Base-by-base conservation (phyloP, 2,113 vertebrate species). In the Dipodomys ordii region DNA sequence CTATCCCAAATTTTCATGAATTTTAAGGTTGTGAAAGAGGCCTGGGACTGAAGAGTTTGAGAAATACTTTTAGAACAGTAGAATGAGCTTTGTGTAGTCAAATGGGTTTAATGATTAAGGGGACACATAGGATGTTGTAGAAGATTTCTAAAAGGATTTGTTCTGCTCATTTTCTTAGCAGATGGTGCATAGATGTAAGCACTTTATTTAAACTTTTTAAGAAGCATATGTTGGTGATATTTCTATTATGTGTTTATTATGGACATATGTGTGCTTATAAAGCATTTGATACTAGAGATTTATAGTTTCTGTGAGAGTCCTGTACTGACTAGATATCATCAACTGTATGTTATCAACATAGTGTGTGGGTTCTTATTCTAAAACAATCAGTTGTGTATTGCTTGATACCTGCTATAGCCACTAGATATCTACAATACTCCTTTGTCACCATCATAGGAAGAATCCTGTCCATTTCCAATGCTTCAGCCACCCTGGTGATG, bases 391-490 rank as follows among this genome's bases (percentile, higher is more conserved):
- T 15, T 92, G 20, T 27, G 0, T n/a, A 32, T 94, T 89, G 28
- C 28, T 60, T 84, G 25, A 12, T 94, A 76, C 20, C 44, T 90
- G 69, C n/a, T 0, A 0, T 35, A 23, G 39, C n/a, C 57, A 93
- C 53, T 80, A 60, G 35, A 83, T 92, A 57, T 25, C 65, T 68
- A 64, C 6, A 6, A 19, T 7, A 30, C 1, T 25, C 0, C 1
- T 97, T 96, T 97, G 1, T 96, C 4, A 71, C 57, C 76, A 83
- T 96, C 74, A 32, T 94, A 98, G 98, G 96, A 99, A 98, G 96
- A 99, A 99, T 97, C 98, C 98, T 23, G 0, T 97, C 83, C 98
- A 98, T 93, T 98, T 99, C 93, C 97, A 98, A 94, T 97, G 98
- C 81, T 98, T 98, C 88, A 98, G 98, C 96, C 98, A 99, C 77